Evolutionary conservation across 35 echinoderm and acorn worm species (phyloP), one percentile per base, ranked within the genome.

Genomic region (Antedon bifida): DNA sequence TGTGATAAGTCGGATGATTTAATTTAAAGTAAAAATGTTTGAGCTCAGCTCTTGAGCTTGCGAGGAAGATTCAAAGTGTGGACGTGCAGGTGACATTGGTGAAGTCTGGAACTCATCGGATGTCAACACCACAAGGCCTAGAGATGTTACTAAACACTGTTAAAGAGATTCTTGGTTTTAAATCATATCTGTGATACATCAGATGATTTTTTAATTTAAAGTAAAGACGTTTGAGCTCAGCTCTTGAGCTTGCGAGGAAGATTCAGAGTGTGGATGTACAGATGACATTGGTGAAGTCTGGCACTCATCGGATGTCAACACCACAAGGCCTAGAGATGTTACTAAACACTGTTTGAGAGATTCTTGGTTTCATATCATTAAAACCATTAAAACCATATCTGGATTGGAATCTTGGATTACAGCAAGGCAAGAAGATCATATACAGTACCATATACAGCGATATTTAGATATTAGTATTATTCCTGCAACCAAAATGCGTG

Each of bases 211-310:
- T 42, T 4, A 7, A 42, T 42, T 42, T 14, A 42, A 42, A 42
- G 14, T 42, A 14, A 42, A 42, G 38, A 42, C 14, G 38, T 42
- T 42, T 4, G 5, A 42, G 38, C 5, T 42, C 5, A 42, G 87
- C 85, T n/a, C 46, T 87, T 29, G 34, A 84, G 75, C 29, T 87
- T 5, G 81, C 86, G 5, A 55, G 55, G 82, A 45, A 82, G 30
- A 73, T 91, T 46, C 36, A 87, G 26, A 91, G 90, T 78, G 79
- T 79, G 14, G 35, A 91, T 79, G 85, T 91, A 32, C 81, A 87
- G n/a, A 85, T 91, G 0, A 79, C 88, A 19, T 45, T 87, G 35
- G 64, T 82, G 36, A 91, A 91, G 35, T 75, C 36, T n/a, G 85
- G 81, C 21, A 32, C 32, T 14, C 90, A 91, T 77, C 74, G 90